These are phyloP conservation scores for Loripinus fragilis DNA, from an alignment of 2,888 invertebrate species.

Conservation along the genomic window DNA sequence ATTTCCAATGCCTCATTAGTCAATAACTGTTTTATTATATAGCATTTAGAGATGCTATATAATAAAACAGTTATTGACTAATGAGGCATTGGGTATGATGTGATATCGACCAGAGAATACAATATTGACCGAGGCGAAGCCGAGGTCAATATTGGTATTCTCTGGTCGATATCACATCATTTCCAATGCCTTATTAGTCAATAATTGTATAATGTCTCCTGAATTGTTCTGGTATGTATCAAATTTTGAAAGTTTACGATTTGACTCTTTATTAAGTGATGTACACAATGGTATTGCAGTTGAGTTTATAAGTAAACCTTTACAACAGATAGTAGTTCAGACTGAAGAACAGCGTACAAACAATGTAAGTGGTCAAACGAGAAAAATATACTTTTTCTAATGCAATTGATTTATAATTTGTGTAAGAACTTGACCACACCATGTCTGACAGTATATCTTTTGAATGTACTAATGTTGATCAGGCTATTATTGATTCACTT, in stretches of 20 bases:
- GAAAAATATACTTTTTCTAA: neutral
- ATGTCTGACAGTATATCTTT: neutral
- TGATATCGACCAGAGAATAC: too few species aligned
- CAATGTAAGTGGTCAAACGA: conserved; percentile 9
- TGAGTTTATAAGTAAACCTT: conserved; percentile 9
- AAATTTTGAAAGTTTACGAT: conserved; percentile 8
- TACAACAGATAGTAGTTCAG: neutral
- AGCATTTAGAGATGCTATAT: too few species aligned
- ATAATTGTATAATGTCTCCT: too few species aligned
- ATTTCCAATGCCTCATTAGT: too few species aligned
- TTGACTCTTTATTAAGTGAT: conserved; percentile 5
- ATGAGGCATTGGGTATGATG: too few species aligned
- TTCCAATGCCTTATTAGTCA: too few species aligned
- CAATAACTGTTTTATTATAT: too few species aligned
- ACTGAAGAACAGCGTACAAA: neutral
- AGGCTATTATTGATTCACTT: neutral
- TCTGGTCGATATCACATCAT: too few species aligned
- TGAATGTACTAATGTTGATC: conserved; percentile 2
- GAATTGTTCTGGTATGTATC: neutral
- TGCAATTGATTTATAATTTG: neutral
- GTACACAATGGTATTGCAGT: conserved; percentile 11
- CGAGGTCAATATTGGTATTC: too few species aligned
- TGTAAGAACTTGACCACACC: conserved; percentile 7
- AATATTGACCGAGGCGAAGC: too few species aligned
- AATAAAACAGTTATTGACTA: too few species aligned